These are phyloP conservation scores for Rana temporaria DNA, from an alignment of 2,113 vertebrate species.

Conservation along the genomic window DNA sequence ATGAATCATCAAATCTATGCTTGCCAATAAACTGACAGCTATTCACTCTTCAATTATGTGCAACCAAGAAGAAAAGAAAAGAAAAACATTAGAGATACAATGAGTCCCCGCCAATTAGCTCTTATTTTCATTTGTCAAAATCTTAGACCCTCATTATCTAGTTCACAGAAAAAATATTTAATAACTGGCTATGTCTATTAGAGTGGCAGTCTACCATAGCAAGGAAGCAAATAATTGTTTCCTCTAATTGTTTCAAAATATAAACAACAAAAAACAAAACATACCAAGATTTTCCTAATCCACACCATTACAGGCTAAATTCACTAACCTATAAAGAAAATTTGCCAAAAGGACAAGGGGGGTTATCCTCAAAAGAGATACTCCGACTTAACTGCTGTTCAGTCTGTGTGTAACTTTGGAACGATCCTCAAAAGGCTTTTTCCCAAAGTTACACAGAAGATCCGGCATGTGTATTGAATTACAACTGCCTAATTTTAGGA, in stretches of 20 bases:
- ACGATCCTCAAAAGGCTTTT: too few species aligned
- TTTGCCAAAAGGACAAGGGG: too few species aligned
- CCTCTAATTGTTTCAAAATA: slow-evolving; percentile 12
- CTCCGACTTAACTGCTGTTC: too few species aligned
- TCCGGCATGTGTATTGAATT: too few species aligned
- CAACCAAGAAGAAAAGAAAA: slow-evolving; percentile 19
- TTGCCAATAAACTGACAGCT: slow-evolving; percentile 47
- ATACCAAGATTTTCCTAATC: neutral
- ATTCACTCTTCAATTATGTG: slow-evolving; percentile 43
- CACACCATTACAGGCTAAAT: neutral
- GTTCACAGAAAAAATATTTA: slow-evolving; percentile 35
- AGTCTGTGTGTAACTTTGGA: too few species aligned
- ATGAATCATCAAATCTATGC: slow-evolving; percentile 39
- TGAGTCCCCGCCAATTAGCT: slow-evolving; percentile 46
- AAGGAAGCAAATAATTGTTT: slow-evolving; percentile 32
- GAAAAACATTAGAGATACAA: slow-evolving; percentile 29
- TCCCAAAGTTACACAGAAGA: too few species aligned
- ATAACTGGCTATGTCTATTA: slow-evolving; percentile 22
- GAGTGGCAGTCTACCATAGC: slow-evolving; percentile 32
- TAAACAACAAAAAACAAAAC: neutral
- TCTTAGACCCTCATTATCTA: slow-evolving; percentile 34
- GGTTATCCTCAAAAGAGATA: too few species aligned
- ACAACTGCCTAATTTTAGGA: too few species aligned
- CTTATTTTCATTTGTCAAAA: slow-evolving; percentile 49
- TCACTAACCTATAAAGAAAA: too few species aligned